These are phyloP conservation scores for Nysson spinosus DNA, from an alignment of 2,888 invertebrate species.

Conservation along the genomic window DNA sequence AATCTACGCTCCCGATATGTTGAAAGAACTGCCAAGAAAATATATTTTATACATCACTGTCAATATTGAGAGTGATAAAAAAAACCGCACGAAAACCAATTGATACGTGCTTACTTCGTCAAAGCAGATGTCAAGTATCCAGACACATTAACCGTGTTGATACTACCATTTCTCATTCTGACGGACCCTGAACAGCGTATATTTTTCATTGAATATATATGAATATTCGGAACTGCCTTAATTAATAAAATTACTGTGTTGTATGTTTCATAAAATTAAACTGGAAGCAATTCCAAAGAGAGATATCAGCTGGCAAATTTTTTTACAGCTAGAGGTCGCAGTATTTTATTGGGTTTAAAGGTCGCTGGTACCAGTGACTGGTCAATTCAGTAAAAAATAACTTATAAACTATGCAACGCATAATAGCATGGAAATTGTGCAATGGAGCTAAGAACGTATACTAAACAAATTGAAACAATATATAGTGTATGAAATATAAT, in stretches of 20 bases:
- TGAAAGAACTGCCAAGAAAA: constrained; percentile 31
- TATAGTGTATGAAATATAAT: constrained; percentile 4
- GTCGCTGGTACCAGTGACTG: too few species aligned
- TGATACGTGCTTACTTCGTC: constrained; percentile 11
- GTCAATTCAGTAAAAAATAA: background rate
- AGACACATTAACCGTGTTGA: background rate
- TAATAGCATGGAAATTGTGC: too few species aligned
- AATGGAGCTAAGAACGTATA: too few species aligned
- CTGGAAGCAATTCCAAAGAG: constrained; percentile 10
- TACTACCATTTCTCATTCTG: constrained; percentile 16
- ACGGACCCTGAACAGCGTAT: background rate
- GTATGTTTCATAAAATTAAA: background rate
- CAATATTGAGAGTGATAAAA: constrained; percentile 6
- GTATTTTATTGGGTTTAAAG: constrained; percentile 33
- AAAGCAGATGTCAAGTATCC: constrained; percentile 1
- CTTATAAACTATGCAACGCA: background rate
- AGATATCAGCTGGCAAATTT: constrained; percentile 23
- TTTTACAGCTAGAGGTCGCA: constrained; percentile 24
- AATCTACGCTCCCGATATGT: constrained; percentile 39
- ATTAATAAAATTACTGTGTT: constrained; percentile 4
- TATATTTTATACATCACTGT: constrained; percentile 42
- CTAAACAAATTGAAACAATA: too few species aligned
- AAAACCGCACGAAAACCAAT: constrained; percentile 1
- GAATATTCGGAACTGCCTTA: constrained; percentile 9
- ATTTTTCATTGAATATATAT: background rate